Percentiles rank a stretch among this genome's conserved stretches.
phyloP scores from a whole-genome alignment of 2,888 invertebrate species.

The Scaptomyza tumidula region DNA sequence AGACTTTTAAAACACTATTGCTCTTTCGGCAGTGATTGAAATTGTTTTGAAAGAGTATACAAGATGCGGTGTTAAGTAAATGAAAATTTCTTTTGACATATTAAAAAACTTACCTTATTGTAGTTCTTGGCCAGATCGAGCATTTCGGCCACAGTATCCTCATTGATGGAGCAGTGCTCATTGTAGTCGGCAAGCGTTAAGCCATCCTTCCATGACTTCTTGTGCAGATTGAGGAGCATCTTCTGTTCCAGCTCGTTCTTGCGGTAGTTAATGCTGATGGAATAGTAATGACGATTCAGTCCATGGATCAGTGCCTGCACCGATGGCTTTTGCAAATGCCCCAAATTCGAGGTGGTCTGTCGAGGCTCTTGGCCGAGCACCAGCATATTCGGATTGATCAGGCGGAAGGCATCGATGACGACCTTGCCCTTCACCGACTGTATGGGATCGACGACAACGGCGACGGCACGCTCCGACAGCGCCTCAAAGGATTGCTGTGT shows the following conservation, averaged over 20 bases:
- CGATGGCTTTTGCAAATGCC: slow-evolving; percentile 99
- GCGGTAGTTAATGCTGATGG: slow-evolving; percentile 99
- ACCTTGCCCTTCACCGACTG: slow-evolving; percentile 99
- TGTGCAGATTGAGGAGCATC: slow-evolving; percentile 99
- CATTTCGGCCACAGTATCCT: slow-evolving; percentile 97
- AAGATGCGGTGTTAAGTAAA: not conserved
- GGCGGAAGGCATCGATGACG: slow-evolving; percentile 99
- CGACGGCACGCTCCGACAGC: slow-evolving; percentile 98
- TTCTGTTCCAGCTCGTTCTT: slow-evolving; percentile 99
- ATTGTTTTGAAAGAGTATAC: slow-evolving; percentile 4
- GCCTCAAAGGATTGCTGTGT: slow-evolving; percentile 99
- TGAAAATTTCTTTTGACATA: not conserved
- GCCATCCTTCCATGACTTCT: slow-evolving; percentile 99
- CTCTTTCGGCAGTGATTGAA: not conserved
- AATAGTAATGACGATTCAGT: slow-evolving; percentile 99
- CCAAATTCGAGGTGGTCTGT: slow-evolving; percentile 99
- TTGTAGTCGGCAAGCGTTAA: slow-evolving; percentile 95
- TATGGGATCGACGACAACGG: slow-evolving; percentile 99
- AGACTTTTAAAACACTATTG: too few relatives aligned
- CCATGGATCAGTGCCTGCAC: slow-evolving; percentile 99
- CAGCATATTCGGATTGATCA: slow-evolving; percentile 99
- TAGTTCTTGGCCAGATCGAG: slow-evolving; percentile 98
- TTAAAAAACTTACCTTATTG: slow-evolving; percentile 88
- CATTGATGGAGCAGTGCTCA: slow-evolving; percentile 96
- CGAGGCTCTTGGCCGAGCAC: slow-evolving; percentile 99